phyloP scores from a whole-genome alignment of 2,797 vertebrate species.

The Rallus crepitans region DNA sequence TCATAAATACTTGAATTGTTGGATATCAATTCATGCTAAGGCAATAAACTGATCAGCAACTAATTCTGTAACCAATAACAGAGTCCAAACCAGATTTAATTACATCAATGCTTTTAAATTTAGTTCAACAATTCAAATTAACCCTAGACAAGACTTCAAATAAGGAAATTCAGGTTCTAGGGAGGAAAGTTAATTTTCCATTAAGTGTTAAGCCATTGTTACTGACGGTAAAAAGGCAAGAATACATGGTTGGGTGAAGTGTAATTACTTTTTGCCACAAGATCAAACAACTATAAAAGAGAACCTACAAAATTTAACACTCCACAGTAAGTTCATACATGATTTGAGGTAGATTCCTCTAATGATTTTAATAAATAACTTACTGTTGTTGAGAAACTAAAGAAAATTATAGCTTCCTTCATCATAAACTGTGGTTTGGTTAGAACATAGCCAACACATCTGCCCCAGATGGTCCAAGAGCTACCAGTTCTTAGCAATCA shows the following conservation, averaged over 20 bases:
- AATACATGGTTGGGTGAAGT: neutral
- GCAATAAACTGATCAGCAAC: neutral
- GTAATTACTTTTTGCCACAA: constrained; percentile 32
- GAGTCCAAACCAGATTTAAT: neutral
- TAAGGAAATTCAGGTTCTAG: neutral
- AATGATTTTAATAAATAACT: neutral
- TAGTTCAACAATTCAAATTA: neutral
- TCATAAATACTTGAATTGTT: neutral
- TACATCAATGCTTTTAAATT: neutral
- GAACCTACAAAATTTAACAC: neutral
- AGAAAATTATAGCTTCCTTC: neutral
- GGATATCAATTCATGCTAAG: neutral
- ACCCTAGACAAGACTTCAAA: neutral
- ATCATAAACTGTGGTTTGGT: neutral
- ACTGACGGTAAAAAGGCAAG: neutral
- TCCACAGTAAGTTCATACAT: neutral
- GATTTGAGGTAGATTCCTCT: neutral
- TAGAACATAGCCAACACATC: neutral
- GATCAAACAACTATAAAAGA: constrained; percentile 2
- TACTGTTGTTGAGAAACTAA: neutral
- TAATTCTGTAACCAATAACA: neutral
- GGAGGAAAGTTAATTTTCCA: constrained; percentile 10
- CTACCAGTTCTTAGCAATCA: neutral
- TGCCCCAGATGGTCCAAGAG: neutral
- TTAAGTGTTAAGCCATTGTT: neutral